Conservation (phyloP, 2,113 vertebrate species). For the Bungarus multicinctus region DNA sequence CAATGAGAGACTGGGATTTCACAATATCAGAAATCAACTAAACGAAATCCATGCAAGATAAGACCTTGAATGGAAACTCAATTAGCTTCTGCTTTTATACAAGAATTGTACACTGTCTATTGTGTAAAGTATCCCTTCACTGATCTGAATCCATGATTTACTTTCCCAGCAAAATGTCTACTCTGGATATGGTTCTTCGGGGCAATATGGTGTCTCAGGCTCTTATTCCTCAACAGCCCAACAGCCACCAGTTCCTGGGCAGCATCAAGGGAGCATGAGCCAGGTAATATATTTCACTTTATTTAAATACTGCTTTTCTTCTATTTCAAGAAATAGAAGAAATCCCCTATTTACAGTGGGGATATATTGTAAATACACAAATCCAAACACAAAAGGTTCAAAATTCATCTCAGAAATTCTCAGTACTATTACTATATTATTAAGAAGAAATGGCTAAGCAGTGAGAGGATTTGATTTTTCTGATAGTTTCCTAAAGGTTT, state of each 20-base stretch:
- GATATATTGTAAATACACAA: not conserved
- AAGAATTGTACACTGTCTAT: not conserved
- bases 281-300: conserved; percentile 51
- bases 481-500: not conserved
- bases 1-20: not conserved
- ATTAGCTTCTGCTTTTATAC: not conserved
- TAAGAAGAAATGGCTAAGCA: not conserved
- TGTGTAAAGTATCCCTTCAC: not conserved
- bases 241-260: conserved; percentile 49
- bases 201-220: conserved; percentile 77
- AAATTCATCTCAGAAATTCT: not conserved
- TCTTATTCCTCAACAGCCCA: conserved; percentile 62
- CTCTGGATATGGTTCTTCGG: conserved; percentile 68
- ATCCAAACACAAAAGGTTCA: not conserved
- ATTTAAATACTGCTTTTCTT: not conserved
- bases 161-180: conserved; percentile 72
- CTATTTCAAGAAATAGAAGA: too few relatives aligned
- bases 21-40: not conserved
- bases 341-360: too few relatives aligned
- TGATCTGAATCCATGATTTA: not conserved
- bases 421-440: not conserved
- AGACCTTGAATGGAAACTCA: not conserved
- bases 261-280: conserved; percentile 62
- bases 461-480: not conserved
- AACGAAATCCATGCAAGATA: not conserved